Conservation (phyloP, 2,888 invertebrate species). For the Galeopsomyia nigrocyanea region DNA sequence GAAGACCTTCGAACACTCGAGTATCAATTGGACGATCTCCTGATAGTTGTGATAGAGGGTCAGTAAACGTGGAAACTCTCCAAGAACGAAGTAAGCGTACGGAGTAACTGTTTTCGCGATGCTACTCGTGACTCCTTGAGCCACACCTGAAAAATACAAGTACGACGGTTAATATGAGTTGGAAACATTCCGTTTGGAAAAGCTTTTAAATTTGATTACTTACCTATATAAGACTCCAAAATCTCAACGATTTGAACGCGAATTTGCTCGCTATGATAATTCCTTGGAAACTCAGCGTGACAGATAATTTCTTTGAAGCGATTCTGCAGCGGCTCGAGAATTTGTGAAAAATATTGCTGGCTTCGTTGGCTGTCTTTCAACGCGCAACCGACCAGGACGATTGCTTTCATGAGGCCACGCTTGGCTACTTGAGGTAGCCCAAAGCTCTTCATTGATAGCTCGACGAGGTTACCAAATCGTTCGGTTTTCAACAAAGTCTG, state of each 20-base stretch:
- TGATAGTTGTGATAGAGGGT: constrained; percentile 85
- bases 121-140: constrained; percentile 73
- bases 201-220: constrained; percentile 22
- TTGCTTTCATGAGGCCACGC: constrained; percentile 79
- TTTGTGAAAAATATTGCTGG: constrained; percentile 57
- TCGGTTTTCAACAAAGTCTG: constrained; percentile 70
- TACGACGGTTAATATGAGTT: constrained; percentile 23
- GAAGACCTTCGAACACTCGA: constrained; percentile 80
- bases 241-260: constrained; percentile 80
- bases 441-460: constrained; percentile 70
- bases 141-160: constrained; percentile 71
- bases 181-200: background rate
- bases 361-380: constrained; percentile 60
- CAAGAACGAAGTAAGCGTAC: constrained; percentile 76
- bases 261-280: constrained; percentile 75
- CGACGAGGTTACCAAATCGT: constrained; percentile 72
- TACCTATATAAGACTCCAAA: constrained; percentile 80
- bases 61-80: constrained; percentile 78
- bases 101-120: constrained; percentile 72
- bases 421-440: constrained; percentile 73
- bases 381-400: constrained; percentile 77
- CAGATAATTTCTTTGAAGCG: constrained; percentile 72
- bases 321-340: constrained; percentile 70
- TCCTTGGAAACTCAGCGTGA: constrained; percentile 71
- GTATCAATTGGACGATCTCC: constrained; percentile 81